Evolutionary conservation across 2,888 invertebrate genomes (phyloP).

Genomic region (Dasypolia templi): DNA sequence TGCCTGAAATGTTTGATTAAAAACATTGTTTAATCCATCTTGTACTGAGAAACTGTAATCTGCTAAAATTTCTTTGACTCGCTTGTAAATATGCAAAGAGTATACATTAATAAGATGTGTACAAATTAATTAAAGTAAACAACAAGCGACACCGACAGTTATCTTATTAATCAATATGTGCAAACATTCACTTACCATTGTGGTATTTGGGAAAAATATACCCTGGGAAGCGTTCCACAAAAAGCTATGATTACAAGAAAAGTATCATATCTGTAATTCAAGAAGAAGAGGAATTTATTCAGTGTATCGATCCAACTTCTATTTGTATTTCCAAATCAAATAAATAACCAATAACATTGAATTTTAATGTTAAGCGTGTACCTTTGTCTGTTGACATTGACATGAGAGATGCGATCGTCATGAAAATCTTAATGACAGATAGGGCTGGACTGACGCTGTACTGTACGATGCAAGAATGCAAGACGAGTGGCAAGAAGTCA

Average conservation of each 20-base stretch:
- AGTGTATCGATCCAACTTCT: slow-evolving; percentile 54
- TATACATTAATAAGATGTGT: neutral
- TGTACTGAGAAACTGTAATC: neutral
- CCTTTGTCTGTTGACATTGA: slow-evolving; percentile 25
- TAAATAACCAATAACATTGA: slow-evolving; percentile 49
- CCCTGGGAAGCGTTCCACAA: slow-evolving; percentile 1
- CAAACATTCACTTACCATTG: slow-evolving; percentile 59
- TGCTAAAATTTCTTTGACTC: neutral
- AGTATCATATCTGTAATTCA: slow-evolving; percentile 34
- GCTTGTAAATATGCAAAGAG: neutral
- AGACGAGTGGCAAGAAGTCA: neutral
- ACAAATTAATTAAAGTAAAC: slow-evolving; percentile 9
- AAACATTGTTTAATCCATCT: neutral
- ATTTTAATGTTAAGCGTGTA: neutral
- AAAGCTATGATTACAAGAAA: slow-evolving; percentile 33
- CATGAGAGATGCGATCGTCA: slow-evolving; percentile 19
- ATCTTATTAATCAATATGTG: slow-evolving; percentile 22
- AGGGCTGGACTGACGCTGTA: neutral
- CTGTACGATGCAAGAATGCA: neutral
- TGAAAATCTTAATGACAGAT: slow-evolving; percentile 31
- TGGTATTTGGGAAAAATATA: slow-evolving; percentile 25
- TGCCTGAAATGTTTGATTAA: slow-evolving; percentile 75
- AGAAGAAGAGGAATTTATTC: slow-evolving; percentile 21
- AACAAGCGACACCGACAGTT: slow-evolving; percentile 44
- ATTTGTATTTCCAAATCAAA: slow-evolving; percentile 54